Conservation (phyloP, 2,113 vertebrate genomes). For the Cyphomyrus discorhynchus region DNA sequence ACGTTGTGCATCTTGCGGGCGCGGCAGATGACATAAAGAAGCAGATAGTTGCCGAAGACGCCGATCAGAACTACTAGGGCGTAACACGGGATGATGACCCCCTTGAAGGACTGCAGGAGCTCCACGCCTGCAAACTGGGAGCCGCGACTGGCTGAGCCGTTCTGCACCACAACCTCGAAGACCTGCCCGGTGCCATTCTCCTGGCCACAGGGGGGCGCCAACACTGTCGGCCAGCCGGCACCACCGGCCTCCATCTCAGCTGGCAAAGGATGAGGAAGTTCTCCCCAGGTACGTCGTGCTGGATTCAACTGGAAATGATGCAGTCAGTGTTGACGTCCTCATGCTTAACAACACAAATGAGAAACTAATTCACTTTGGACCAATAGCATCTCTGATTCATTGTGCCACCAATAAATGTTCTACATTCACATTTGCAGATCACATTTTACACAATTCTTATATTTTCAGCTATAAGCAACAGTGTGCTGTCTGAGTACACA, state of each 20-base stretch:
- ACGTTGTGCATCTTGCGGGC: constrained; percentile 83
- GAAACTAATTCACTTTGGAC: background rate
- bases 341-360: background rate
- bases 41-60: constrained; percentile 74
- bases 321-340: background rate
- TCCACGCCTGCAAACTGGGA: constrained; percentile 69
- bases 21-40: constrained; percentile 77
- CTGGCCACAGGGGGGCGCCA: constrained; percentile 25
- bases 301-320: background rate
- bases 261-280: background rate
- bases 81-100: constrained; percentile 79
- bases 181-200: constrained; percentile 43
- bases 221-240: constrained; percentile 44
- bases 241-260: constrained; percentile 52
- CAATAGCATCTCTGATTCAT: background rate
- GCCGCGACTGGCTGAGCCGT: constrained; percentile 58
- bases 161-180: constrained; percentile 58
- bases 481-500: background rate
- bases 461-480: background rate
- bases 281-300: background rate
- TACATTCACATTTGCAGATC: background rate
- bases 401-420: background rate
- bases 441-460: background rate
- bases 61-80: constrained; percentile 69
- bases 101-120: constrained; percentile 76